Evolutionary conservation across 2,888 invertebrate species (phyloP), one percentile per base, ranked within the genome.

Genomic region (Laspeyria flexula): DNA sequence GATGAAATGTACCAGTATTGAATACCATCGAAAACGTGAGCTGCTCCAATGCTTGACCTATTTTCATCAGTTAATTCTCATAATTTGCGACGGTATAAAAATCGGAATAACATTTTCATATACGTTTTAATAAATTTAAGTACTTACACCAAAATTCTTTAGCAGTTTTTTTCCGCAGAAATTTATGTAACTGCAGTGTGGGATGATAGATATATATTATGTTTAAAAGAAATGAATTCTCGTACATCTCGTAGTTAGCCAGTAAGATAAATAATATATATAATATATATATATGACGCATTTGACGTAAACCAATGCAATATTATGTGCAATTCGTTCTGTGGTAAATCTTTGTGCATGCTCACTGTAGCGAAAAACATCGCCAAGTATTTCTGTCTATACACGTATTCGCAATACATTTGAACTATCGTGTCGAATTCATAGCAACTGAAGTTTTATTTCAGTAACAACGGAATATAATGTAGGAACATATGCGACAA

Each of bases 401-500:
- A 25, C 43, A 35, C 50, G 59, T 55, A 50, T 53, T 47, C 7
- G 49, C 57, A 47, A 57, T 58, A 58, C 45, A 54, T 70, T 57
- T 47, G 35, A 62, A 71, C 52, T 55, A 60, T 35, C 64, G 56
- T 55, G 50, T 66, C 71, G 51, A 66, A 66, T 66, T 50, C 54
- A 46, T 43, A 43, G 56, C 64, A 52, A 37, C 46, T 59, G 59
- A 55, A 63, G 64, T 71, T 67, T 71, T 63, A 71, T 67, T 67
- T 60, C 16, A 41, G 23, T 13, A 18, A 45, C 30, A 50, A 55
- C 43, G 37, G 35, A 44, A 58, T 57, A 57, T 43, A 48, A 61
- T 50, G 46, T 23, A 57, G 48, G 40, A 25, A 40, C 30, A 45
- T 50, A 55, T 47, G 31, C 41, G 50, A 49, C 58, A 38, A 50